Evolutionary conservation across 2,797 vertebrate species (phyloP).

Genomic region (Sibirionetta formosa): DNA sequence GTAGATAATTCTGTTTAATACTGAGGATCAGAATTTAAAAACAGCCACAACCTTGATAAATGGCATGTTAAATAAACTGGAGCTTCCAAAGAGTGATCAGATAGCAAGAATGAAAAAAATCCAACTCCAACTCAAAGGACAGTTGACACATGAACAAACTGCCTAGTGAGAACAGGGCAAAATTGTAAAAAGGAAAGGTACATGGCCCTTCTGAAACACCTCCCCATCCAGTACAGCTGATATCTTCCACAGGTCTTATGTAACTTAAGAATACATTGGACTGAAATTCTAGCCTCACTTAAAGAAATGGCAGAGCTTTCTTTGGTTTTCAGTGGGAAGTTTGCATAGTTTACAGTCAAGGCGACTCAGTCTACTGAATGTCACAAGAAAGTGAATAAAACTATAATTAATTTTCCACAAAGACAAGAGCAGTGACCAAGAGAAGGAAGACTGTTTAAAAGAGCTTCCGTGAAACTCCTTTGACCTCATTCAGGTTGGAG

Average conservation of each 20-base stretch:
- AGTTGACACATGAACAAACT: slow-evolving; percentile 10
- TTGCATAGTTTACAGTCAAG: background rate
- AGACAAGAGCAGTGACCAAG: background rate
- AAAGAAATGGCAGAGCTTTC: background rate
- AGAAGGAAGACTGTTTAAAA: slow-evolving; percentile 10
- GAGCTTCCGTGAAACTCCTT: background rate
- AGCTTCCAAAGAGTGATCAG: slow-evolving; percentile 29
- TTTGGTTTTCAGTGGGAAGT: background rate
- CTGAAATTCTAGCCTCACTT: background rate
- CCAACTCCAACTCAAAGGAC: background rate
- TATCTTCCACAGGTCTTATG: background rate
- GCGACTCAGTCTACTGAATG: background rate
- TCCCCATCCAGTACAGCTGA: background rate
- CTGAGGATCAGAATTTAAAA: slow-evolving; percentile 60
- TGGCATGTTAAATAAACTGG: slow-evolving; percentile 45
- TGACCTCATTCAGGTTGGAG: slow-evolving; percentile 32
- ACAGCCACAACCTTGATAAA: slow-evolving; percentile 61
- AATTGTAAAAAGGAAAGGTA: background rate
- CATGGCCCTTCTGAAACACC: background rate
- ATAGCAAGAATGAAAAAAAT: slow-evolving; percentile 43
- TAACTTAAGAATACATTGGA: background rate
- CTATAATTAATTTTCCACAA: background rate
- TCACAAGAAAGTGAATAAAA: background rate
- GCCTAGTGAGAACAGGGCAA: background rate
- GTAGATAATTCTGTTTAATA: slow-evolving; percentile 71